phyloP scores from a whole-genome alignment of 2,797 vertebrate species.

The Onychomys leucogaster region DNA sequence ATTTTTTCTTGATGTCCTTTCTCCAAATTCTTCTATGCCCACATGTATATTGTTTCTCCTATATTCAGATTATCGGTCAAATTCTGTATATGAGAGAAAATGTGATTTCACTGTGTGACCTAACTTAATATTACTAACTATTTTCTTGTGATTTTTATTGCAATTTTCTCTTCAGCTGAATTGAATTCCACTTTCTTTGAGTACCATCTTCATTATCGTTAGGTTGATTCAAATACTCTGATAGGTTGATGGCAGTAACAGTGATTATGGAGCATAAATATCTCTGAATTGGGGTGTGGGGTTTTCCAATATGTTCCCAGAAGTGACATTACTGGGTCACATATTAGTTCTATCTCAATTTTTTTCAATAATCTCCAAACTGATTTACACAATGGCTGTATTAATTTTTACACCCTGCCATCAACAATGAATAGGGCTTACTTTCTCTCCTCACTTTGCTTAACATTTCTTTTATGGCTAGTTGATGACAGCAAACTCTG shows the following conservation, averaged over 20 bases:
- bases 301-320: neutral
- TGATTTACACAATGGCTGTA: neutral
- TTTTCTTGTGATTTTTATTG: too few species aligned
- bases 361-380: neutral
- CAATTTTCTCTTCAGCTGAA: too few species aligned
- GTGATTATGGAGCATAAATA: neutral
- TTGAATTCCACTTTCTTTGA: too few species aligned
- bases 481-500: neutral
- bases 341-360: neutral
- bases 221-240: neutral
- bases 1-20: too few species aligned
- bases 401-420: neutral
- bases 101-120: too few species aligned
- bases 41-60: too few species aligned
- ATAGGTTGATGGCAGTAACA: neutral
- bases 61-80: too few species aligned
- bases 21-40: too few species aligned
- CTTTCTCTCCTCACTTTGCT: neutral
- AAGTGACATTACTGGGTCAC: neutral
- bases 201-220: neutral
- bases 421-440: neutral
- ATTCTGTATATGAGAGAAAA: too few species aligned
- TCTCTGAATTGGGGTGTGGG: neutral
- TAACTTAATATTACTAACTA: too few species aligned
- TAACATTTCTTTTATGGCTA: neutral